Base-by-base conservation (phyloP, 2,113 vertebrate genomes). In the Pelobates fuscus region DNA sequence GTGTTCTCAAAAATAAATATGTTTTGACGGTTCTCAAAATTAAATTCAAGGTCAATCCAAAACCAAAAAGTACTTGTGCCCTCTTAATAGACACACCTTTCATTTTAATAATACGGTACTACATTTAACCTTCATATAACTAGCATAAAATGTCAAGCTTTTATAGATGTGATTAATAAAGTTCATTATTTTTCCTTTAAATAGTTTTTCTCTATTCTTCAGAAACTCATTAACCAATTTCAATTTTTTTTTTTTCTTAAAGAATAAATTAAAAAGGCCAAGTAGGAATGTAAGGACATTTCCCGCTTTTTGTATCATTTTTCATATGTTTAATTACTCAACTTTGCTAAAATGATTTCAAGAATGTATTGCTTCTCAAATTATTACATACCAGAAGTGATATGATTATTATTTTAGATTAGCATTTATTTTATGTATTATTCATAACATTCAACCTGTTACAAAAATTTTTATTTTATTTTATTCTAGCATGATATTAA, bases 181-280 rank as follows among this genome's bases (percentile, higher is more conserved):
- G 29, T 78, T 80, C 10, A 3, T 18, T 78, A 69, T 15, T 43
- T 81, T 81, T 81, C 67, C 37, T 79, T 58, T 49, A 64, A 83
- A 76, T 66, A 46, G 5, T 1, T n/a, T 58, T 79, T 70, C 32
- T 77, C 65, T 70, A 27, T 2, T 54, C 63, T 62, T 77, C 77
- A 55, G 17, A 65, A 32, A 68, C 66, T 75, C 78, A 76, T 79
- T 70, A 79, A 3, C 37, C 78, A 17, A 43, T 44, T 11, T 60
- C 44, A 63, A 5, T 32, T 79, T 80, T 80, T 29, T 78, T 17
- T 17, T 26, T 25, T 6, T n/a, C 18, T 63, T 58, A 82, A 82
- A 69, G 2, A 55, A 54, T 5, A 55, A 82, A 37, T 57, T 67
- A 12, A 44, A 25, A 78, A 67, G 46, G 12, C 62, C 10, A 24